Conservation (phyloP, 1,140 invertebrate species). For the Drosophila obscura region DNA sequence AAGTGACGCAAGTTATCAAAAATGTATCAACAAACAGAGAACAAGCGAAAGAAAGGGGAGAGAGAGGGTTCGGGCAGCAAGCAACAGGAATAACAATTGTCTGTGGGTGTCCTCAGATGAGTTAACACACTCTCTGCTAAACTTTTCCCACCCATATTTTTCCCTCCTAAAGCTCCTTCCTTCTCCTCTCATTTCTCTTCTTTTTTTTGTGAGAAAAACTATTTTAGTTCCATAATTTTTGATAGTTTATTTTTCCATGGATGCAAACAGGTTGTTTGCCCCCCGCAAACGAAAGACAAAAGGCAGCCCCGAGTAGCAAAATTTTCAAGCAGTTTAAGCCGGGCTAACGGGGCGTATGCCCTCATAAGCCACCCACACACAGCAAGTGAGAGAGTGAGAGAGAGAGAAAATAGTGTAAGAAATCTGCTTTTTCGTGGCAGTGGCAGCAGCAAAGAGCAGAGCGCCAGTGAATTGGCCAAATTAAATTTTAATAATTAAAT, state of each 20-base stretch:
- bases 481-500: constrained; percentile 83
- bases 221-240: constrained; percentile 33
- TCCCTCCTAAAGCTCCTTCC: too few relatives aligned
- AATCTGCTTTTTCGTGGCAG: not conserved
- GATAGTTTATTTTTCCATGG: not conserved
- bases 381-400: too few relatives aligned
- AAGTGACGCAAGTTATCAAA: constrained; percentile 79
- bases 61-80: constrained; percentile 26
- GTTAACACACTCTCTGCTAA: too few relatives aligned
- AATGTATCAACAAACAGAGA: constrained; percentile 56
- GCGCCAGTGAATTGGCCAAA: constrained; percentile 68
- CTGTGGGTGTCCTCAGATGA: too few relatives aligned
- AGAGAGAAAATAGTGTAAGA: too few relatives aligned
- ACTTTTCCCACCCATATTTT: not conserved
- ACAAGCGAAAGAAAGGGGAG: constrained; percentile 9
- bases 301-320: not conserved
- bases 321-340: constrained; percentile 20
- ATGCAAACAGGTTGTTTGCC: constrained; percentile 59
- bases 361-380: not conserved
- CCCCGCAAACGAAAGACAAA: constrained; percentile 16
- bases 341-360: constrained; percentile 15
- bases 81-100: constrained; percentile 48
- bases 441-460: not conserved
- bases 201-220: constrained; percentile 25
- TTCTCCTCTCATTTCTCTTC: too few relatives aligned